Evolutionary conservation across 2,797 vertebrate species (phyloP), one percentile per base, ranked within the genome.

Genomic region (Clangula hyemalis): DNA sequence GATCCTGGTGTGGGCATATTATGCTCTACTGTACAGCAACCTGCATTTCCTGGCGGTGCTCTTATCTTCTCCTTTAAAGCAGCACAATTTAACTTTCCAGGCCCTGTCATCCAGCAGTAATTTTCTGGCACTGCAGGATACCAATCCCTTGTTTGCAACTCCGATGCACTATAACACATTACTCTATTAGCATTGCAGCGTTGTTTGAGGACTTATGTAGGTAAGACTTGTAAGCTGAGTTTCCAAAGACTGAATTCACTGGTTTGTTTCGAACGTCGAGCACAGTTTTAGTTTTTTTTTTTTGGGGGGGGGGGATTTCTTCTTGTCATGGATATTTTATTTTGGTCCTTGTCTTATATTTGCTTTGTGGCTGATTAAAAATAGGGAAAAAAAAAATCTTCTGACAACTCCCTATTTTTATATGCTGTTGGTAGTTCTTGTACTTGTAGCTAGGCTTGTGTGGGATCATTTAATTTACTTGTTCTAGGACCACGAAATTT

Each of bases 51-150:
- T 88, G 64, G 74, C 57, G 54, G 34, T n/a, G 28, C 43, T 64
- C 43, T 71, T 91, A 69, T 69, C 54, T 61, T 72, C 51, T 85
- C 49, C 51, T 95, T 91, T 83, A 75, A 83, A 82, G 75, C 78
- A 85, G 2, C 32, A 17, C 65, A 83, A 8, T 91, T 92, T 83
- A 81, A 78, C 75, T 85, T 93, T 66, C 56, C 45, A 36, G n/a
- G 54, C 73, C 38, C 19, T 87, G 61, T 87, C 84, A 85, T 72
- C 91, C 76, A 72, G 62, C 62, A 74, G 75, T 84, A 89, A 92
- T 97, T 85, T 96, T 91, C 87, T 93, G 38, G 81, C 79, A 62
- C 92, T 93, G 92, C 69, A 85, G 93, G 95, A 89, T 66, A 87
- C 58, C 89, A 74, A 24, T 79, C 57, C 49, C 14, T 18, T 51